Evolutionary conservation across 1,140 invertebrate species (phyloP).

Genomic region (Ganaspis sp.): DNA sequence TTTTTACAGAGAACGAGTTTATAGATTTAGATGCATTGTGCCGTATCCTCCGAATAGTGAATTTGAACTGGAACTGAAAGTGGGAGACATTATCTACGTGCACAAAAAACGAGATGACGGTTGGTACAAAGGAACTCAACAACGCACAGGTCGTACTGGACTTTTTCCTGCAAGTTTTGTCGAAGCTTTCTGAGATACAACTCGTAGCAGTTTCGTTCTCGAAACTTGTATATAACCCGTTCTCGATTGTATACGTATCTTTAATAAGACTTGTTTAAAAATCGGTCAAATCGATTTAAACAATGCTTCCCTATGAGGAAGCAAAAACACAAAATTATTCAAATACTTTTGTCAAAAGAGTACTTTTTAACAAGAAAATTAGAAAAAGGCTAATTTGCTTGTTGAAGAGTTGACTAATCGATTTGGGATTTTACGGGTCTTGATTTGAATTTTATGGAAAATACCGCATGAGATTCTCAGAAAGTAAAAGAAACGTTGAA

Average conservation of each 20-base stretch:
- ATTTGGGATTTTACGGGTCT: no score
- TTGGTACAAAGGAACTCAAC: constrained; percentile 95
- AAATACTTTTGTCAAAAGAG: no score
- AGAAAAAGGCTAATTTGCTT: no score
- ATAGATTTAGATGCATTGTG: constrained; percentile 91
- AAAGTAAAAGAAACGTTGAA: not conserved
- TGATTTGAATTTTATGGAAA: no score
- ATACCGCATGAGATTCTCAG: not conserved
- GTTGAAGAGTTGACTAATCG: no score
- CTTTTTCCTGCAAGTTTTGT: constrained; percentile 97
- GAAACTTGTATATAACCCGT: constrained; percentile 73
- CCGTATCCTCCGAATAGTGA: constrained; percentile 97
- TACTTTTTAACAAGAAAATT: no score
- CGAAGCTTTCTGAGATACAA: constrained; percentile 80
- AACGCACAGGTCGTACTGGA: constrained; percentile 92
- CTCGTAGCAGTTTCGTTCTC: constrained; percentile 65
- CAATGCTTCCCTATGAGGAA: no score
- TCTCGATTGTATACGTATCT: not conserved
- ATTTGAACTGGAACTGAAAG: constrained; percentile 91
- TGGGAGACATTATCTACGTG: constrained; percentile 94
- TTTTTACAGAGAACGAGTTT: constrained; percentile 68
- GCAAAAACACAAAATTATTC: no score
- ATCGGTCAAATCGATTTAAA: not conserved
- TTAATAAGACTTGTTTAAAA: no score
- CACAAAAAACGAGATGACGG: constrained; percentile 95